Evolutionary conservation across 2,113 vertebrate species (phyloP), one percentile per base, ranked within the genome.

Genomic region (Geococcyx californianus): DNA sequence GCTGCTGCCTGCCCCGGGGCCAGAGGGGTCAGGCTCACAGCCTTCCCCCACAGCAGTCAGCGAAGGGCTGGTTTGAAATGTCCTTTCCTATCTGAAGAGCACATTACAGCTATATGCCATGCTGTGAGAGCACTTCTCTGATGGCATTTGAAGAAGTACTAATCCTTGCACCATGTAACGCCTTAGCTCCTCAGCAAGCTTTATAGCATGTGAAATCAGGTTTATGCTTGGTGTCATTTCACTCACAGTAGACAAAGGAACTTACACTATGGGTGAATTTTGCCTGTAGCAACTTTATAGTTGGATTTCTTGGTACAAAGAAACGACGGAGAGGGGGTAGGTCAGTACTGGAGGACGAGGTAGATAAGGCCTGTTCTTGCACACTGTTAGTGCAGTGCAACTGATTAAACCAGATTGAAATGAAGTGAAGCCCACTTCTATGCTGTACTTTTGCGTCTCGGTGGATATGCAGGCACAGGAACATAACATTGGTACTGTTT

Each of bases 81-180:
- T 58, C 66, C 66, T 59, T 31, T 38, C 19, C 59, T 68, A 7
- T 7, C n/a, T 49, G 26, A 51, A 26, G 40, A 36, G 28, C 3
- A 16, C 11, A 23, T 15, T 54, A 70, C 21, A 75, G 77, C 55
- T n/a, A 7, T 24, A 7, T 3, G 34, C 45, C 56, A 56, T n/a
- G 33, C 56, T 56, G 25, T 5, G 3, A 67, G 58, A 87, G 15
- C 25, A 13, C 36, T 59, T 51, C 56, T 82, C 60, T 47, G 44
- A 24, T 29, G 45, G 36, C 28, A 24, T 33, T 7, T 68, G 33
- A 69, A 54, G 34, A 83, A 67, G 51, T 7, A 38, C 8, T 87
- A 40, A 64, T 33, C n/a, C 36, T 52, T n/a, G 59, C 49, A 79
- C 44, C 33, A 26, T 0, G 0, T 38, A 80, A 79, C 0, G 1